These are phyloP conservation scores for Pyralis farinalis DNA, from an alignment of 2,888 invertebrate species.

Conservation along the genomic window DNA sequence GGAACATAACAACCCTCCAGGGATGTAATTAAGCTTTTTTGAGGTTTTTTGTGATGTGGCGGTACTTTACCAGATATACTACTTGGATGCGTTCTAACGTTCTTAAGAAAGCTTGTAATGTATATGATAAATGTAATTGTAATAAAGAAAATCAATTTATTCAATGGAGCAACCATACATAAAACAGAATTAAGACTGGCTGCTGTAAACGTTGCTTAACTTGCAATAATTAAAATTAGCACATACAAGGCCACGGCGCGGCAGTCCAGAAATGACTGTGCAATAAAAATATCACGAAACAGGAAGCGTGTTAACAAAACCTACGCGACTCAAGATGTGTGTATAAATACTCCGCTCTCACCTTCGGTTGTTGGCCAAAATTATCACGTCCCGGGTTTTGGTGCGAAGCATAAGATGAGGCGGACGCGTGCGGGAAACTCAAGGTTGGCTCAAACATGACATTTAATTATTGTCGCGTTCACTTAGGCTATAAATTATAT, in stretches of 20 bases:
- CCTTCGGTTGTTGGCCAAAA: constrained; percentile 69
- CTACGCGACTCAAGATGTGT: constrained; percentile 44
- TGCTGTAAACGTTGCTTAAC: no score
- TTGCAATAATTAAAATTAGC: not conserved
- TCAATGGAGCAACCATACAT: no score
- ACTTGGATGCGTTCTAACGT: no score
- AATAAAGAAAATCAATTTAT: no score
- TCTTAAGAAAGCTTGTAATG: no score
- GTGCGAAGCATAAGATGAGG: constrained; percentile 18
- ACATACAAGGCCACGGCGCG: constrained; percentile 8
- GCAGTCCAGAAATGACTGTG: constrained; percentile 13
- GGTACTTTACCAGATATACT: no score
- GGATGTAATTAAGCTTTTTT: no score
- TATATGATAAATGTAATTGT: no score
- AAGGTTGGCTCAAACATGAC: not conserved
- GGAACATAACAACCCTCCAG: no score
- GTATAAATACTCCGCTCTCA: constrained; percentile 66
- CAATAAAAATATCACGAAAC: constrained; percentile 32
- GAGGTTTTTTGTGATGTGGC: no score
- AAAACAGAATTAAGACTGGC: no score
- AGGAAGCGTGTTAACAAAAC: constrained; percentile 49
- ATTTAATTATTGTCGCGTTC: not conserved
- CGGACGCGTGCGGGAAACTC: constrained; percentile 13
- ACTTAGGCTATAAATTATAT: no score
- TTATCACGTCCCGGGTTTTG: constrained; percentile 46